phyloP scores from a whole-genome alignment of 2,888 invertebrate genomes.

The Labia minor region DNA sequence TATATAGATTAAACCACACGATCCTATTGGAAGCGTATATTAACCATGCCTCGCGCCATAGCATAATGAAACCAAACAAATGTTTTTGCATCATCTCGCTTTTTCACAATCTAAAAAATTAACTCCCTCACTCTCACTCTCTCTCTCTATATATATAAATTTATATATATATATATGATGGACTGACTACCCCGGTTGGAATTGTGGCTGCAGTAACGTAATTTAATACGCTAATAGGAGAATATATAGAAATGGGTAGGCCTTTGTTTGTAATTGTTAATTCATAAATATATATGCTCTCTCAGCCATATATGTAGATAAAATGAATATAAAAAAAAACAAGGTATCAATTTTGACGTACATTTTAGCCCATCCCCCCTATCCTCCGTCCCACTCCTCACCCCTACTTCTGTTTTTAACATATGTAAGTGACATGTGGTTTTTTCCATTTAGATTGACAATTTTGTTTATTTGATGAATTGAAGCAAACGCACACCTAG shows the following conservation, averaged over 20 bases:
- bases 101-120: slow-evolving; percentile 13
- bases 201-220: slow-evolving; percentile 13
- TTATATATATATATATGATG: slow-evolving; percentile 4
- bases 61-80: slow-evolving; percentile 13
- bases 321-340: background rate
- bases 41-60: background rate
- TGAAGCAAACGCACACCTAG: background rate
- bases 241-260: slow-evolving; percentile 9
- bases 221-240: slow-evolving; percentile 13
- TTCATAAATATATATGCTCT: slow-evolving; percentile 13
- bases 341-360: slow-evolving; percentile 19
- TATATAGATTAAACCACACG: slow-evolving; percentile 5
- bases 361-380: too few species aligned
- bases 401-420: slow-evolving; percentile 9
- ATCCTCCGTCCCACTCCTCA: too few species aligned
- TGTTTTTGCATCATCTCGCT: slow-evolving; percentile 13
- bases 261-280: slow-evolving; percentile 13
- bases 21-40: slow-evolving; percentile 13
- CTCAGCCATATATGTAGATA: background rate
- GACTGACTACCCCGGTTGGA: background rate
- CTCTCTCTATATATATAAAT: too few species aligned
- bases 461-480: slow-evolving; percentile 16
- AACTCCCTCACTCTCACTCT: slow-evolving; percentile 1
- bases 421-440: slow-evolving; percentile 21
- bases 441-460: slow-evolving; percentile 20